These are phyloP conservation scores for Reticulitermes lucifugus DNA, from an alignment of 2,888 invertebrate species.

Conservation along the genomic window DNA sequence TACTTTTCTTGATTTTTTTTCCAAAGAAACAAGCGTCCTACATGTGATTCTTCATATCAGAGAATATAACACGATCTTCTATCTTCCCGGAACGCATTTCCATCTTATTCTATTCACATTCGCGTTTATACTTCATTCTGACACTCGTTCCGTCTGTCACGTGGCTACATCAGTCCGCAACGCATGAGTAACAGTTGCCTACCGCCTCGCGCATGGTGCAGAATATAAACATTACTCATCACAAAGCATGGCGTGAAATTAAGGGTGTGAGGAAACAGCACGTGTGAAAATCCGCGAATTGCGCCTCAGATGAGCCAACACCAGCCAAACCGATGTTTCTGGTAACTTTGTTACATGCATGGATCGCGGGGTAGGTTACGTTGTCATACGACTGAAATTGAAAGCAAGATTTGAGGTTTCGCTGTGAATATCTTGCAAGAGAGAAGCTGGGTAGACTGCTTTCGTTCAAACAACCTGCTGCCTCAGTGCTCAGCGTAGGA, in stretches of 20 bases:
- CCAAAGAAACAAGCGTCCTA: background rate
- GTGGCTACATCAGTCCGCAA: slow-evolving; percentile 1
- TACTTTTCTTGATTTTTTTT: no score
- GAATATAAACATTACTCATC: slow-evolving; percentile 7
- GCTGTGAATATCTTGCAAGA: no score
- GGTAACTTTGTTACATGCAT: background rate
- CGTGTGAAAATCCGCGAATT: background rate
- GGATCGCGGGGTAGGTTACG: background rate
- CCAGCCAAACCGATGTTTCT: background rate
- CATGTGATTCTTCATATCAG: background rate
- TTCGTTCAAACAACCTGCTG: no score
- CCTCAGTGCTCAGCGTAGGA: no score
- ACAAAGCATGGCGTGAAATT: slow-evolving; percentile 12
- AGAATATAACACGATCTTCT: background rate
- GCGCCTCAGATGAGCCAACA: background rate
- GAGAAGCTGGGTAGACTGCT: no score
- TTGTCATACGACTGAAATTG: background rate
- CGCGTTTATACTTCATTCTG: background rate
- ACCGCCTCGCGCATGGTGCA: background rate
- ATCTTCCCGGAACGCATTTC: background rate
- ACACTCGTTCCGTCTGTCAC: background rate
- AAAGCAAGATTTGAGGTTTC: no score
- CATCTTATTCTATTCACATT: background rate
- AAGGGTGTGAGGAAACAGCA: background rate
- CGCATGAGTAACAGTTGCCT: background rate